phyloP scores from a whole-genome alignment of 2,113 vertebrate species.

The Gorsachius goisagi region DNA sequence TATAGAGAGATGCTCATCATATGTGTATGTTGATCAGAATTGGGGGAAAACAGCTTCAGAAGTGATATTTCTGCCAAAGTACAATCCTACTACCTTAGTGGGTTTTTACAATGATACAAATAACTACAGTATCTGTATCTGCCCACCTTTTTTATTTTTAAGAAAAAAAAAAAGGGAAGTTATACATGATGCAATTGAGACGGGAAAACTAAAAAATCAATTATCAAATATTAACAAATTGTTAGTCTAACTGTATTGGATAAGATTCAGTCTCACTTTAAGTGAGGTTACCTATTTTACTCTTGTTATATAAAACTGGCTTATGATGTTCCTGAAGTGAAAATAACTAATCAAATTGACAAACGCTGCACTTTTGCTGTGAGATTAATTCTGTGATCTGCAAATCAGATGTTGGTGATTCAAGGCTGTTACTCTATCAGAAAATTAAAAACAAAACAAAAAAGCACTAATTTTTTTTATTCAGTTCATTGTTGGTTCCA shows the following conservation, averaged over 20 bases:
- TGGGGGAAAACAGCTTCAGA: background rate
- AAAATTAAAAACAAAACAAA: background rate
- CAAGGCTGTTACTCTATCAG: conserved; percentile 6
- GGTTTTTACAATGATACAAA: background rate
- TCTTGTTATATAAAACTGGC: background rate
- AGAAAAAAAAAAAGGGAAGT: background rate
- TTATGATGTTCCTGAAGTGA: background rate
- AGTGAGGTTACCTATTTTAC: background rate
- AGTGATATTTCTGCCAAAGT: background rate
- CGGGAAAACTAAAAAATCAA: background rate
- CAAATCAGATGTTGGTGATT: background rate
- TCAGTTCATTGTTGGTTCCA: background rate
- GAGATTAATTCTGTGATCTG: background rate
- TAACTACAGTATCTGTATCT: background rate
- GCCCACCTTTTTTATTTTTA: background rate
- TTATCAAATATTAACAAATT: background rate
- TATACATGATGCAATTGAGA: background rate
- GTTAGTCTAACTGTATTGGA: background rate
- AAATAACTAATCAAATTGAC: background rate
- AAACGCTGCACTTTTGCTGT: background rate
- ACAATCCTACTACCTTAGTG: background rate
- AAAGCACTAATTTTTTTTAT: background rate
- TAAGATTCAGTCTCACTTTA: background rate
- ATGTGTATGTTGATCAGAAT: background rate
- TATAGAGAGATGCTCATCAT: background rate